Evolutionary conservation across 2,113 vertebrate genomes (phyloP), one percentile per base, ranked within the genome.

Genomic region (Coreoperca whiteheadi): DNA sequence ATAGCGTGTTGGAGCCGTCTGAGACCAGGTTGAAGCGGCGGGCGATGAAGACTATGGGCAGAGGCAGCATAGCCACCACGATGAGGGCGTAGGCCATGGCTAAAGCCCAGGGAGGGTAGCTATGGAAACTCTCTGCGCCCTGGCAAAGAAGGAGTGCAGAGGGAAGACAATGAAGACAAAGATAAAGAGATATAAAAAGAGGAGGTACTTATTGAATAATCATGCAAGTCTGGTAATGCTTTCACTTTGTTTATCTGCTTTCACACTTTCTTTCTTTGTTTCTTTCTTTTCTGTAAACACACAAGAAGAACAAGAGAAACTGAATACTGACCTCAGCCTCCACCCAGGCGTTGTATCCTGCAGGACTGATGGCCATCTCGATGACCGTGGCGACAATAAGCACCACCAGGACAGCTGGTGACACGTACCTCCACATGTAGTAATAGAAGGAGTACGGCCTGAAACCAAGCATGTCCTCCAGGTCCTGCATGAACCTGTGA

Each of bases 401-500:
- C 74, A 98, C 81, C 0, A 96, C 93, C 94, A 99, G 96, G 79
- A 97, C 95, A 53, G 98, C 93, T 0, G 98, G 98, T 1, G 98
- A 99, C 74, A 99, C 96, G 0, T 97, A 99, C 91, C 96, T 97
- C 98, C 98, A 99, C 94, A 98, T 94, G 92, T 99, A 99, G 95
- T 95, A 99, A 80, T 99, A 99, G 93, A 97, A 97, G 51, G 79
- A 65, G 63, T 97, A 98, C 1, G 98, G 98, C 51, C 94, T 95
- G 94, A 99, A 99, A 20, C 98, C 98, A 92, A 99, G 91, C 98
- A 99, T 99, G 79, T 99, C 98, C 0, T 98, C 98, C 87, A 99
- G 94, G 88, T 99, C 98, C 94, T 99, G 98, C 97, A 99, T 98
- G 92, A 99, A 99, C 93, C 98, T 99, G 95, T 2, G 15, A 0